Evolutionary conservation across 2,113 vertebrate genomes (phyloP).

Genomic region (Capreolus pygargus): DNA sequence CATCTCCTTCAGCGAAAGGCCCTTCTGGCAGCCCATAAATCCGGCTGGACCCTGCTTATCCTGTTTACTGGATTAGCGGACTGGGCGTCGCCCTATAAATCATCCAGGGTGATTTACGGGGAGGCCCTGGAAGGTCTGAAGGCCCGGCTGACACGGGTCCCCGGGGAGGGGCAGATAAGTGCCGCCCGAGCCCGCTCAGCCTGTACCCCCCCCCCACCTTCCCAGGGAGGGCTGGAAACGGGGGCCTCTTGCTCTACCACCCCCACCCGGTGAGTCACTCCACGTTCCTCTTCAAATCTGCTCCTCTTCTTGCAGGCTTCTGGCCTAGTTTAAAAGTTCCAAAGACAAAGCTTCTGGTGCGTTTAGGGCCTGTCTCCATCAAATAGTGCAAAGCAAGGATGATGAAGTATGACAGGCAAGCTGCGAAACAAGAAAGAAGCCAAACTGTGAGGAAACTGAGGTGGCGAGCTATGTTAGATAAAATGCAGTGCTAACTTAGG

Average conservation of each 20-base stretch:
- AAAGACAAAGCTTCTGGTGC: background rate
- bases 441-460: background rate
- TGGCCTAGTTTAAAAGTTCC: background rate
- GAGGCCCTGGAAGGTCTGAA: conserved; percentile 41
- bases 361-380: background rate
- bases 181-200: background rate
- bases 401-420: background rate
- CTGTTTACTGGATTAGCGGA: conserved; percentile 84
- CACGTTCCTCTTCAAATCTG: background rate
- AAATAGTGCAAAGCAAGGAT: background rate
- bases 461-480: background rate
- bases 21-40: conserved; percentile 82
- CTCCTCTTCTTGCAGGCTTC: background rate
- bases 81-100: conserved; percentile 79
- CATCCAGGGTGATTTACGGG: conserved; percentile 78
- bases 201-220: accelerated
- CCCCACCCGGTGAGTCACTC: background rate
- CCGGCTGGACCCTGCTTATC: conserved; percentile 77
- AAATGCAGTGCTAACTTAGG: background rate
- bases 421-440: background rate
- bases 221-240: background rate
- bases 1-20: conserved; percentile 77
- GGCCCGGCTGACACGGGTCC: background rate
- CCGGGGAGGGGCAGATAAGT: conserved; percentile 67
- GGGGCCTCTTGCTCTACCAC: background rate